A percentile compares a stretch with the other conserved stretches of the same genome.
Evolutionary conservation across 2,797 vertebrate species (phyloP).

Genomic region (Tadarida brasiliensis): DNA sequence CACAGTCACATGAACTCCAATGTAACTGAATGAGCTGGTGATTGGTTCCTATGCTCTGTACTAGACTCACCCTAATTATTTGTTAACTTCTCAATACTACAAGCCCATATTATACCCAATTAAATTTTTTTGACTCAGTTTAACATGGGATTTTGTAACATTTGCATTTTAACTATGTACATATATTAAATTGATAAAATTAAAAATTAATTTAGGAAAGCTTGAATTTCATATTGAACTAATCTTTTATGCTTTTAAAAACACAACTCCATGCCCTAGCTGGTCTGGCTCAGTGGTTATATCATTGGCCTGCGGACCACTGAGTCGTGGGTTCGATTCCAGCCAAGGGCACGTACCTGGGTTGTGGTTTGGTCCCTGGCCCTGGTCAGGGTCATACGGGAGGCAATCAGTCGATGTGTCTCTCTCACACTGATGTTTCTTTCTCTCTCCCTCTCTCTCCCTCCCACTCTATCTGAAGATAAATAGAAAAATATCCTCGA

Average conservation of each 20-base stretch:
- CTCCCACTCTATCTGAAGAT: no score
- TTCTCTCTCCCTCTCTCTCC: no score
- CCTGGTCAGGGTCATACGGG: no score
- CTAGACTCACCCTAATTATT: neutral
- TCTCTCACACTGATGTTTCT: no score
- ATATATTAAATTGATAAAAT: neutral
- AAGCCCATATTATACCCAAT: neutral
- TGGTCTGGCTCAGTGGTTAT: no score
- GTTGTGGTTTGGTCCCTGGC: no score
- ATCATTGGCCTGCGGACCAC: no score
- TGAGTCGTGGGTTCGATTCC: no score
- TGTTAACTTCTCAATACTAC: neutral
- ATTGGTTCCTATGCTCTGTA: neutral
- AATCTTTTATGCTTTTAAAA: neutral
- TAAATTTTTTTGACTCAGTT: neutral
- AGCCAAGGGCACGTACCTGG: no score
- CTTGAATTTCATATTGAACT: neutral
- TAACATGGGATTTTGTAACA: neutral
- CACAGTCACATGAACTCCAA: neutral
- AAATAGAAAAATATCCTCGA: no score
- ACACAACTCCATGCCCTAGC: no score
- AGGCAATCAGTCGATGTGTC: no score
- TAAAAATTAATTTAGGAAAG: conserved; percentile 6
- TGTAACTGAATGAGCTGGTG: neutral
- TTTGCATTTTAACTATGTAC: neutral